Conservation (phyloP, 2,888 invertebrate species). For the Globia sparganii region DNA sequence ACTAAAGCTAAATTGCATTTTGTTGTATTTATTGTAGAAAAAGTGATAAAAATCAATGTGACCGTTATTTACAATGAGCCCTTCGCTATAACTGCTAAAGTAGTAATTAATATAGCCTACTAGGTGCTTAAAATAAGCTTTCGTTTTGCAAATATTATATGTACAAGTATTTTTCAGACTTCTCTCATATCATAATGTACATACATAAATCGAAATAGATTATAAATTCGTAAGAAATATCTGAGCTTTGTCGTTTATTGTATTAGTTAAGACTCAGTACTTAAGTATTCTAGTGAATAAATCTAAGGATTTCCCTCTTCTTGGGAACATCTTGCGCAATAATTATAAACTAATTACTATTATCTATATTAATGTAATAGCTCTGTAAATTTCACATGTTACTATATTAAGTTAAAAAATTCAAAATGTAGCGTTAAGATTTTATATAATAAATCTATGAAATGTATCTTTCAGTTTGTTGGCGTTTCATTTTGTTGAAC, state of each 20-base stretch:
- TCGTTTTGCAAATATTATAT: conserved; percentile 79
- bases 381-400: conserved; percentile 90
- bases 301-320: conserved; percentile 79
- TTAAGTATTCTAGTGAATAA: conserved; percentile 85
- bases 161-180: conserved; percentile 78
- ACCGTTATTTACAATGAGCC: conserved; percentile 64
- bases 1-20: conserved; percentile 63
- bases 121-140: conserved; percentile 83
- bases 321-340: conserved; percentile 88
- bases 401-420: conserved; percentile 88
- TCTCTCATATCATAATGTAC: conserved; percentile 89
- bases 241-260: conserved; percentile 89
- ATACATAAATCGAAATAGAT: conserved; percentile 85
- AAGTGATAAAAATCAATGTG: conserved; percentile 65
- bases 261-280: conserved; percentile 84
- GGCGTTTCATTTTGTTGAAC: conserved; percentile 75
- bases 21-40: conserved; percentile 63
- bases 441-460: conserved; percentile 91
- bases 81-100: conserved; percentile 68
- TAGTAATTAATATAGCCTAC: conserved; percentile 71
- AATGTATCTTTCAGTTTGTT: conserved; percentile 85
- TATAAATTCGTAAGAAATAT: conserved; percentile 87
- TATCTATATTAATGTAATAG: conserved; percentile 88
- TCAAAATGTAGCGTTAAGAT: conserved; percentile 89
- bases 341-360: conserved; percentile 89